Conservation (phyloP, 1,140 invertebrate genomes). For the Oryzaephilus surinamensis region DNA sequence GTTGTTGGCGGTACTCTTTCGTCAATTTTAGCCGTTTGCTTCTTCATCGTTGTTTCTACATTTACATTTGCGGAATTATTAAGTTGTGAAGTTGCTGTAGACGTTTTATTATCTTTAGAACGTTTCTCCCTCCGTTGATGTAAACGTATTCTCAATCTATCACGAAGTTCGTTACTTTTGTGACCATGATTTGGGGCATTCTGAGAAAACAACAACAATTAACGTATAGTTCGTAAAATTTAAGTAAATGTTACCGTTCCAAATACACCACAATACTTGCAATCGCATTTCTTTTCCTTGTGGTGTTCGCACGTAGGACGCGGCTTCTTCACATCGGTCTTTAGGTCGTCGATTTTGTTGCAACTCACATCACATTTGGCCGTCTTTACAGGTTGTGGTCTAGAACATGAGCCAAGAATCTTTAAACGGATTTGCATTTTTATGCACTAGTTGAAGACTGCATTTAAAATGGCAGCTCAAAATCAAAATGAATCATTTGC, state of each 20-base stretch:
- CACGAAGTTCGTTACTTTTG: slow-evolving; percentile 37
- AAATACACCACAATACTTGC: slow-evolving; percentile 32
- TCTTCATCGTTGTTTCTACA: background rate
- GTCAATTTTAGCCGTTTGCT: slow-evolving; percentile 11
- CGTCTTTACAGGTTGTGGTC: too few relatives aligned
- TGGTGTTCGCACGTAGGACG: slow-evolving; percentile 11
- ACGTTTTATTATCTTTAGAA: too few relatives aligned
- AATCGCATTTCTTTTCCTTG: slow-evolving; percentile 29
- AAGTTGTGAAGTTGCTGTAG: background rate
- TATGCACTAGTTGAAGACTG: too few relatives aligned
- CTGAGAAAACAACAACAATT: too few relatives aligned
- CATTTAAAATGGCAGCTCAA: background rate
- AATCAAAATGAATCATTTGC: slow-evolving; percentile 4
- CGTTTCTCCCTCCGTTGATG: slow-evolving; percentile 29
- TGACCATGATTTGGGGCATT: slow-evolving; percentile 15
- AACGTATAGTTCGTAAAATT: slow-evolving; percentile 4
- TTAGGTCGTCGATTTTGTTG: background rate
- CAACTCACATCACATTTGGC: too few relatives aligned
- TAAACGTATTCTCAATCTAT: slow-evolving; percentile 38
- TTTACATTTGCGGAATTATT: background rate
- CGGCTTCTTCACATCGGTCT: background rate
- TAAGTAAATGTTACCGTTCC: slow-evolving; percentile 13
- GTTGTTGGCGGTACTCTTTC: slow-evolving; percentile 17
- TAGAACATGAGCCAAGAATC: too few relatives aligned
- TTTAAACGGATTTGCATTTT: too few relatives aligned